Percentiles rank a stretch among this genome's conserved stretches.
phyloP scores from a whole-genome alignment of 2,797 vertebrate genomes.

The Lindbergichthys nudifrons region DNA sequence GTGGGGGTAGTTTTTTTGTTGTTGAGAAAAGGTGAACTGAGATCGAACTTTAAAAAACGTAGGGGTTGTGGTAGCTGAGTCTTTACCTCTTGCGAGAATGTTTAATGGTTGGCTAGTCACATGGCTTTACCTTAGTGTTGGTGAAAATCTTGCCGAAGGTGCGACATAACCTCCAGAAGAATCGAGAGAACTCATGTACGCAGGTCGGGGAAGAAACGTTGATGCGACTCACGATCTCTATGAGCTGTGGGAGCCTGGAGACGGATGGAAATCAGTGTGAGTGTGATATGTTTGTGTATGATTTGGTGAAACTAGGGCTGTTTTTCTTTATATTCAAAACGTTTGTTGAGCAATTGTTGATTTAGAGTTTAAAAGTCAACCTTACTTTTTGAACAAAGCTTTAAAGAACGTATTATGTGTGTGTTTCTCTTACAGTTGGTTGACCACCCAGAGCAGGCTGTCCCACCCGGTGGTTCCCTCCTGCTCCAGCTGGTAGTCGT shows the following conservation, averaged over 20 bases:
- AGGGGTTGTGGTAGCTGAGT: too few relatives aligned
- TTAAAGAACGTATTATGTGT: conserved; percentile 20
- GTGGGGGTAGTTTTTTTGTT: too few relatives aligned
- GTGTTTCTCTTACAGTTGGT: conserved; percentile 92
- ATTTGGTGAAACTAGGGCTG: not conserved
- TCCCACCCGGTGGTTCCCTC: conserved; percentile 99
- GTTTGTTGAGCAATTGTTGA: too few relatives aligned
- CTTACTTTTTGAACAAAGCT: too few relatives aligned
- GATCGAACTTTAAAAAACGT: too few relatives aligned
- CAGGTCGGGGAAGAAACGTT: conserved; percentile 96
- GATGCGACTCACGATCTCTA: conserved; percentile 96
- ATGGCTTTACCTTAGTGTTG: conserved; percentile 87
- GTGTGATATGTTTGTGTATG: not conserved
- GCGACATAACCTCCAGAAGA: conserved; percentile 98
- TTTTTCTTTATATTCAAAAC: too few relatives aligned
- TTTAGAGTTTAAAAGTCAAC: too few relatives aligned
- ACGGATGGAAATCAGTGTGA: conserved; percentile 35
- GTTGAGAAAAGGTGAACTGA: too few relatives aligned
- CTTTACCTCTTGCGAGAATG: not conserved
- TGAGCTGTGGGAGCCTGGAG: conserved; percentile 92
- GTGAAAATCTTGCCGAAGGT: conserved; percentile 99
- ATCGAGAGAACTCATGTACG: conserved; percentile 98
- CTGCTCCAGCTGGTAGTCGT: conserved; percentile 95
- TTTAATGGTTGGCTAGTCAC: not conserved
- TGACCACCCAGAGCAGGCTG: conserved; percentile 97